Conservation (phyloP, 1,140 invertebrate genomes). For the Meloidogyne hapla region DNA sequence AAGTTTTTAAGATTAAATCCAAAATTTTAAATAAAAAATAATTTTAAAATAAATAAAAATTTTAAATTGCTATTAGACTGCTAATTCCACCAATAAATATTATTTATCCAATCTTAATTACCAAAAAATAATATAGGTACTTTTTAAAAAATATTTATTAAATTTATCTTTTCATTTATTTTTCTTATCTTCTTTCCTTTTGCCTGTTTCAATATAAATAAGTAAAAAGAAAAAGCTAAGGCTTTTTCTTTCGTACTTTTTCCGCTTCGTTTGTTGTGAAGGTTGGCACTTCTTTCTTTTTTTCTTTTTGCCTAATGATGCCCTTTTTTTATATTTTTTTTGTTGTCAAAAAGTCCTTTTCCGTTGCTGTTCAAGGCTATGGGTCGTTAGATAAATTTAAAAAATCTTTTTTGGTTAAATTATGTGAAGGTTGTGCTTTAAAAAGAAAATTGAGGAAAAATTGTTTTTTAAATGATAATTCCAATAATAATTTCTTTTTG, state of each 20-base stretch:
- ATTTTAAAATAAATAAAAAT: background rate
- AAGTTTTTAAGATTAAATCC: background rate
- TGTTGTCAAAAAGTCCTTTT: background rate
- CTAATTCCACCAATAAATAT: no score
- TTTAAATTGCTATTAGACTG: no score
- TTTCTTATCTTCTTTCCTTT: background rate
- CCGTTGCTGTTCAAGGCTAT: background rate
- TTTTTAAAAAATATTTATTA: no score
- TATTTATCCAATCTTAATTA: background rate
- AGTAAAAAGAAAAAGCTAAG: background rate
- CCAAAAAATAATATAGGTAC: background rate
- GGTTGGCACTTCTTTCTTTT: background rate
- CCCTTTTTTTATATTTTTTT: background rate
- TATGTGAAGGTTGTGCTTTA: background rate
- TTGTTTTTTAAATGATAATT: background rate
- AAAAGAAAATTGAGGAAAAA: background rate
- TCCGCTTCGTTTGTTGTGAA: constrained; percentile 1
- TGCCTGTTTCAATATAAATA: background rate
- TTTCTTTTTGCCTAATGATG: background rate
- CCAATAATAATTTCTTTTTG: background rate
- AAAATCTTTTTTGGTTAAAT: background rate
- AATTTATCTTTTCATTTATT: background rate
- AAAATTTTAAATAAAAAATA: background rate
- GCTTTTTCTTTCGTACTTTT: background rate
- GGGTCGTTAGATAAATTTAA: background rate